Conservation (phyloP, 2,113 vertebrate species). For the Psittacus erithacus region DNA sequence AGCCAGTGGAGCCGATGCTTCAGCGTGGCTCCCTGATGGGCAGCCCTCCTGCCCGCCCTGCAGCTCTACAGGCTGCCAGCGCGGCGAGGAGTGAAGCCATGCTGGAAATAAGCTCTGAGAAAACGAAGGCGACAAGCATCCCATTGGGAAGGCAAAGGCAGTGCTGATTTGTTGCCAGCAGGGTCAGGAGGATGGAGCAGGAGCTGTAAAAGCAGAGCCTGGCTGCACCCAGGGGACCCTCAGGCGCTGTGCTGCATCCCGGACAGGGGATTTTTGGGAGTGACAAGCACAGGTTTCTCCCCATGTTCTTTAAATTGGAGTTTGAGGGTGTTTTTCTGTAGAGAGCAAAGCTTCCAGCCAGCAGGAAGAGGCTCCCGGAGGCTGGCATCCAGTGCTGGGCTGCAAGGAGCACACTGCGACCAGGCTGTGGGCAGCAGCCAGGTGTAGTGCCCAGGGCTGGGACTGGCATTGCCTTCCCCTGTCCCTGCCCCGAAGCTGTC, state of each 20-base stretch:
- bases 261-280: neutral
- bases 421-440: neutral
- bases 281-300: neutral
- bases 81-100: fast-evolving
- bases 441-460: neutral
- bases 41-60: neutral
- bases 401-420: neutral
- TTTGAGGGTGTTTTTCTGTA: neutral
- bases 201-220: neutral
- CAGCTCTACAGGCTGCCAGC: neutral
- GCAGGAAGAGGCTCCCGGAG: neutral
- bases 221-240: neutral
- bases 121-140: neutral
- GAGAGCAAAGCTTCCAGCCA: neutral
- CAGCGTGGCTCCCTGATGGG: neutral
- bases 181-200: neutral
- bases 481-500: neutral
- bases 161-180: neutral
- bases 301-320: neutral
- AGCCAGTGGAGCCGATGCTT: fast-evolving
- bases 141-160: neutral
- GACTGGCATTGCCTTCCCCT: neutral
- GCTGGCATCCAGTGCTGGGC: too few relatives aligned
- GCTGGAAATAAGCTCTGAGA: neutral
- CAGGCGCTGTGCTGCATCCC: fast-evolving